Percentiles rank a stretch among this genome's conserved stretches.
These are phyloP conservation scores for Schizaphis graminum DNA, from an alignment of 2,888 invertebrate genomes.

Conservation along the genomic window DNA sequence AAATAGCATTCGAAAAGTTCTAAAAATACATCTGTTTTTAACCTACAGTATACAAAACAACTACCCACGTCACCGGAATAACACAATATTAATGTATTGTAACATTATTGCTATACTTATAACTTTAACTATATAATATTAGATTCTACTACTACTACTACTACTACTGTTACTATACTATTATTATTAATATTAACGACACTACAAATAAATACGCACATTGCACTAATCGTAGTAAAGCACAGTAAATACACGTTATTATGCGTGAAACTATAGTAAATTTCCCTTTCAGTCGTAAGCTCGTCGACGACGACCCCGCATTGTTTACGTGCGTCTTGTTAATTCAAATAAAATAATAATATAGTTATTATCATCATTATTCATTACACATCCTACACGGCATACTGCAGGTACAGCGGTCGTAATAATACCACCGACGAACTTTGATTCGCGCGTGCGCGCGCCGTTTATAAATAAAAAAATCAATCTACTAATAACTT, in stretches of 20 bases:
- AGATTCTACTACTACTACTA: background rate
- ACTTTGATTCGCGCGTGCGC: background rate
- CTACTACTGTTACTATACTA: background rate
- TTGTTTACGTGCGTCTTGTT: background rate
- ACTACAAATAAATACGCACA: background rate
- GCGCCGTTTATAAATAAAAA: background rate
- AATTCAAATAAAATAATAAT: background rate
- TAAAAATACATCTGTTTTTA: conserved; percentile 39
- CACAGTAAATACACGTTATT: background rate
- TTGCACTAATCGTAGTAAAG: background rate
- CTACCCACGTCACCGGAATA: conserved; percentile 6
- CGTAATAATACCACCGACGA: background rate
- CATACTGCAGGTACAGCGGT: background rate
- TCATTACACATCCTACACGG: background rate
- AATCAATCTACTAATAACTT: background rate
- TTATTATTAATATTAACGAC: background rate
- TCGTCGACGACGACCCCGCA: background rate
- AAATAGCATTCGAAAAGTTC: conserved; percentile 37
- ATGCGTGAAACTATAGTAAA: background rate
- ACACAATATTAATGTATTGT: background rate
- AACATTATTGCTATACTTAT: background rate
- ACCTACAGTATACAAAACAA: conserved; percentile 12
- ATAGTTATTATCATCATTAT: background rate
- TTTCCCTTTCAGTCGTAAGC: background rate
- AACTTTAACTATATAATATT: no score